Conservation (phyloP, 1,140 invertebrate species). For the Carcinoscorpius rotundicauda region DNA sequence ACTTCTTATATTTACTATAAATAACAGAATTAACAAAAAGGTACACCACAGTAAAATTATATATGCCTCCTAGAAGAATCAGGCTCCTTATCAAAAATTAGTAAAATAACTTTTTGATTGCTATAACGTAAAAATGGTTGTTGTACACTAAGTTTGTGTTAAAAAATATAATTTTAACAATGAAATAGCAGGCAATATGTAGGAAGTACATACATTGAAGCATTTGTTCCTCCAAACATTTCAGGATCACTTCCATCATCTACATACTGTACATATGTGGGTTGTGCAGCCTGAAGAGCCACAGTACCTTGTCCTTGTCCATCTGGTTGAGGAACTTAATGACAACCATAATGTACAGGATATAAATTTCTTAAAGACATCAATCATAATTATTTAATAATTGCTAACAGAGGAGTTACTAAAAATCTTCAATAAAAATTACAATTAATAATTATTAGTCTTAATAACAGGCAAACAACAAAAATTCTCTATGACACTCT, state of each 20-base stretch:
- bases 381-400: neutral
- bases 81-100: no score
- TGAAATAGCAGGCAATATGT: no score
- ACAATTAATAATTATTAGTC: no score
- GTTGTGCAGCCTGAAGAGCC: slow-evolving; percentile 31
- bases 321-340: slow-evolving; percentile 28
- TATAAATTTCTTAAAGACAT: neutral
- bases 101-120: no score
- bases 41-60: no score
- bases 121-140: no score
- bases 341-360: slow-evolving; percentile 5
- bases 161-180: no score
- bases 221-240: slow-evolving; percentile 53
- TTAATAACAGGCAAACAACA: neutral
- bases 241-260: slow-evolving; percentile 48
- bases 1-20: no score
- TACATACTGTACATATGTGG: slow-evolving; percentile 55
- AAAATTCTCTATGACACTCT: neutral
- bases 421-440: no score
- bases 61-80: no score
- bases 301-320: slow-evolving; percentile 29
- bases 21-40: no score
- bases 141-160: no score
- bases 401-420: neutral
- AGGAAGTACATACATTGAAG: slow-evolving; percentile 42